A percentile compares a stretch with the other conserved stretches of the same genome.
phyloP scores from a whole-genome alignment of 2,797 vertebrate genomes.

The Gymnopithys bicolor region DNA sequence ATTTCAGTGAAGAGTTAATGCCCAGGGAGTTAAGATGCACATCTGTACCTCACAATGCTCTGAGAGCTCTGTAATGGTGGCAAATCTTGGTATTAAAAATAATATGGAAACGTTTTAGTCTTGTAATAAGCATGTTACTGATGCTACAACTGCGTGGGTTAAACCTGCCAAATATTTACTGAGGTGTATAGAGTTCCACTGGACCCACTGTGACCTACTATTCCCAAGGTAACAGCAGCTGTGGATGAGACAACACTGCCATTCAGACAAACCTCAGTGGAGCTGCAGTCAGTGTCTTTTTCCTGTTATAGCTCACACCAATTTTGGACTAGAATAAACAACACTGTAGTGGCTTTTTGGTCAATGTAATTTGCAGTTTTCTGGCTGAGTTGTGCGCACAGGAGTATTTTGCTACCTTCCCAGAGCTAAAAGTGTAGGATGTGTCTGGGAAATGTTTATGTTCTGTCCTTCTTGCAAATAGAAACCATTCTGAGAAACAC shows the following conservation, averaged over 20 bases:
- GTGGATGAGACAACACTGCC: background rate
- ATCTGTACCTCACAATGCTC: background rate
- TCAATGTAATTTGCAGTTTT: conserved; percentile 18
- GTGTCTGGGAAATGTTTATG: conserved; percentile 32
- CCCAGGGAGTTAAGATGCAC: background rate
- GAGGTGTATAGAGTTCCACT: background rate
- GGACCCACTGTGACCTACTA: background rate
- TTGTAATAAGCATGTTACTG: background rate
- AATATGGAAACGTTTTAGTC: background rate
- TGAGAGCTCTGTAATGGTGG: background rate
- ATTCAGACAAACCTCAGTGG: background rate
- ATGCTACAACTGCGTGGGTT: background rate
- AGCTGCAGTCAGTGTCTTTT: background rate
- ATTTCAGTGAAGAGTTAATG: background rate
- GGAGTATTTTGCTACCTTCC: conserved; percentile 16
- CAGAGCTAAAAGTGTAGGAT: conserved; percentile 36
- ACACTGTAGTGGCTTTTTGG: background rate
- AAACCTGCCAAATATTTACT: background rate
- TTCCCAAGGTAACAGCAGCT: background rate
- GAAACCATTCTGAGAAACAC: background rate
- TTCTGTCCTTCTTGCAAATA: background rate
- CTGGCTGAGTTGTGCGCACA: background rate
- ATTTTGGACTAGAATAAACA: conserved; percentile 34
- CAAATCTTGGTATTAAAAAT: background rate
- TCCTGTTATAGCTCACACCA: background rate